Percentiles rank a stretch among this genome's conserved stretches.
phyloP scores from a whole-genome alignment of 2,113 vertebrate species.

The Actinemys pallida region DNA sequence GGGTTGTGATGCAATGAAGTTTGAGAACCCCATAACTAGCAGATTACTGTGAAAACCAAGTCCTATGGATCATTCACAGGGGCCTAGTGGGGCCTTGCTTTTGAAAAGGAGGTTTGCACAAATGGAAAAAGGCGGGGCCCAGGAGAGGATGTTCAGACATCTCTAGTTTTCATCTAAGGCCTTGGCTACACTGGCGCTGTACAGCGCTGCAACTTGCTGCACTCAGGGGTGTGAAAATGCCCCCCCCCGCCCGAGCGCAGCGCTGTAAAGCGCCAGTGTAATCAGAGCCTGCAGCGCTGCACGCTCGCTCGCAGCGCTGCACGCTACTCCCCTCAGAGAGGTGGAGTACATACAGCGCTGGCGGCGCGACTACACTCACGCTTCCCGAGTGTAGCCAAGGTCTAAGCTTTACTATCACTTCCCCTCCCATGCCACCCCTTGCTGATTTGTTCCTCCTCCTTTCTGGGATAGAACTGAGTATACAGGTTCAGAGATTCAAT shows the following conservation, averaged over 20 bases:
- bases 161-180: conserved; percentile 2
- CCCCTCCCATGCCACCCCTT: not conserved
- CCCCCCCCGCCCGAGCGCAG: no score
- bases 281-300: no score
- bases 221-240: no score
- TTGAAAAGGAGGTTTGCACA: conserved; percentile 23
- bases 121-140: not conserved
- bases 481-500: conserved; percentile 2
- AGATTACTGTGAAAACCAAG: not conserved
- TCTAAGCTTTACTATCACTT: not conserved
- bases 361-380: no score
- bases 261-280: no score
- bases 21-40: not conserved
- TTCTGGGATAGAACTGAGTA: not conserved
- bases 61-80: conserved; percentile 39
- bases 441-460: conserved; percentile 30
- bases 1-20: no score
- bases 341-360: no score
- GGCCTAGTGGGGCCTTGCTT: conserved; percentile 28
- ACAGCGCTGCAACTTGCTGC: no score
- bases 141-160: conserved; percentile 32
- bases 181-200: no score
- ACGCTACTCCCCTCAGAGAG: no score
- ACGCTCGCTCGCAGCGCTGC: no score
- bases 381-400: no score